phyloP scores from a whole-genome alignment of 2,888 invertebrate genomes.

The Drosophila neotestacea region DNA sequence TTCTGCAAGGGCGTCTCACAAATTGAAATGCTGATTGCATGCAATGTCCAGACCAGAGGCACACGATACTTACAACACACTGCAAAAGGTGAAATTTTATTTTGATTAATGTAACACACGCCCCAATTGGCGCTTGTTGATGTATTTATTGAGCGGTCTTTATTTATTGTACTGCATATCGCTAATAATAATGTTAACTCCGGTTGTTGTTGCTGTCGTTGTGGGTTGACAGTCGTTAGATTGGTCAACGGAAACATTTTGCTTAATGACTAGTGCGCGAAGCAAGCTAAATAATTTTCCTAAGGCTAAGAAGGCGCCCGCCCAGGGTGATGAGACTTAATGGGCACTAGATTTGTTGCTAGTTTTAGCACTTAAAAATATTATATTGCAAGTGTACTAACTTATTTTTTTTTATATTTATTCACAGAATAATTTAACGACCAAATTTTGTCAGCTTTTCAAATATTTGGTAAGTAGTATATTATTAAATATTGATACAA shows the following conservation, averaged over 20 bases:
- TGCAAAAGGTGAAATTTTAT: conserved; percentile 43
- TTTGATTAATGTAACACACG: conserved; percentile 64
- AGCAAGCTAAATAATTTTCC: not conserved
- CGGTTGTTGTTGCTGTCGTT: conserved; percentile 15
- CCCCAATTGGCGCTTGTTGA: conserved; percentile 55
- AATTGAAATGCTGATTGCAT: conserved; percentile 58
- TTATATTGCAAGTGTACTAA: too few species aligned
- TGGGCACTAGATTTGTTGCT: too few species aligned
- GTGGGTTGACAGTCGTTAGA: conserved; percentile 24
- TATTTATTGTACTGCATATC: conserved; percentile 49
- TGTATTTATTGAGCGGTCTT: conserved; percentile 51
- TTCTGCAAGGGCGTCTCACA: conserved; percentile 42
- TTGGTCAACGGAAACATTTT: conserved; percentile 29
- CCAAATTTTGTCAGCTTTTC: too few species aligned
- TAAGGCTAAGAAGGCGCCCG: too few species aligned
- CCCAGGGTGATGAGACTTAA: too few species aligned
- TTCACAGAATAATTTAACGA: too few species aligned
- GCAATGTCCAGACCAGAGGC: conserved; percentile 17
- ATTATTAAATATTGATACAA: too few species aligned
- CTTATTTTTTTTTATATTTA: too few species aligned
- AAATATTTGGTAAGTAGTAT: too few species aligned
- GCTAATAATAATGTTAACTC: conserved; percentile 55
- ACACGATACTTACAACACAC: conserved; percentile 6
- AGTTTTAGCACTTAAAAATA: too few species aligned
- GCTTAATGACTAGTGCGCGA: conserved; percentile 18